These are phyloP conservation scores for Pogonomyrmex californicus DNA, from an alignment of 1,140 invertebrate genomes.

Conservation along the genomic window DNA sequence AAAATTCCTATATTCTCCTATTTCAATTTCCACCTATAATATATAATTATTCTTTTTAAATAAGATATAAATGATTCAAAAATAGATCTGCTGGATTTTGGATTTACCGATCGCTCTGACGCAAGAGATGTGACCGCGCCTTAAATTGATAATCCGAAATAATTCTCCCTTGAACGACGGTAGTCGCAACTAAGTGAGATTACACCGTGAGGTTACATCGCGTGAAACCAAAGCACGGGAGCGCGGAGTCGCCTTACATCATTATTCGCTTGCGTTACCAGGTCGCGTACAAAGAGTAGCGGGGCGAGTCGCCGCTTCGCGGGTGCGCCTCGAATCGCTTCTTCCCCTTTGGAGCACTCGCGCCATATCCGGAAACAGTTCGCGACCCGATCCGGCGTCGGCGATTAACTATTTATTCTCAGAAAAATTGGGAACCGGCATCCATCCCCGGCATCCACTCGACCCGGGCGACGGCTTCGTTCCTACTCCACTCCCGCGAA, in stretches of 20 bases:
- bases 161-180: constrained; percentile 5
- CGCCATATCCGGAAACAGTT: background rate
- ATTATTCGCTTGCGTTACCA: constrained; percentile 85
- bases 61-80: background rate
- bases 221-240: constrained; percentile 80
- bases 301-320: background rate
- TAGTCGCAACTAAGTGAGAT: constrained; percentile 74
- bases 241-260: constrained; percentile 80
- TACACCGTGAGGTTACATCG: constrained; percentile 62
- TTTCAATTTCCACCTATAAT: background rate
- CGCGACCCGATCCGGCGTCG: constrained; percentile 10
- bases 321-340: constrained; percentile 15
- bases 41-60: background rate
- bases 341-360: background rate
- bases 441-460: background rate
- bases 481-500: background rate
- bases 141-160: background rate
- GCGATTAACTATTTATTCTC: constrained; percentile 24
- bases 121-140: background rate
- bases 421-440: background rate
- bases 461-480: background rate
- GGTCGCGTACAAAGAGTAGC: constrained; percentile 72
- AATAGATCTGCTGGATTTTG: background rate
- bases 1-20: background rate
- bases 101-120: background rate